Evolutionary conservation across 1,140 invertebrate genomes (phyloP).

Genomic region (Battus philenor): DNA sequence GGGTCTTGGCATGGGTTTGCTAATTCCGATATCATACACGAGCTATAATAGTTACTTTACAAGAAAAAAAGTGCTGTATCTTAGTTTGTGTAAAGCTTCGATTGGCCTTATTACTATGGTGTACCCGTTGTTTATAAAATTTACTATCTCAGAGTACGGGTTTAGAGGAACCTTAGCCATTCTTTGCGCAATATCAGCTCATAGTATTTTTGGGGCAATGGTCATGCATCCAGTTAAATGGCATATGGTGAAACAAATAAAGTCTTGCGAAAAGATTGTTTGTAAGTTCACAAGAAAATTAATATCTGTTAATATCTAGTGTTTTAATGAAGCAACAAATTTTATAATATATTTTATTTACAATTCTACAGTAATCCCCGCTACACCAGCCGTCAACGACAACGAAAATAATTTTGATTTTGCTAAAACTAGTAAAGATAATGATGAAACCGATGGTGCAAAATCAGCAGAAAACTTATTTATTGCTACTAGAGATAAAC

Average conservation of each 20-base stretch:
- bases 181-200: slow-evolving; percentile 76
- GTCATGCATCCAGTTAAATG: slow-evolving; percentile 83
- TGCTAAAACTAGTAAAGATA: slow-evolving; percentile 20
- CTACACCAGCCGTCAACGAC: slow-evolving; percentile 46
- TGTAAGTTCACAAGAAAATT: slow-evolving; percentile 47
- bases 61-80: slow-evolving; percentile 75
- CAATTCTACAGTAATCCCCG: slow-evolving; percentile 65
- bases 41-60: slow-evolving; percentile 69
- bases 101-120: slow-evolving; percentile 78
- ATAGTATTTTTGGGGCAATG: slow-evolving; percentile 79
- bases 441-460: slow-evolving; percentile 25
- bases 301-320: too few relatives aligned
- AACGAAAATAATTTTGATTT: slow-evolving; percentile 48
- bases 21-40: slow-evolving; percentile 65
- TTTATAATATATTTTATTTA: too few relatives aligned
- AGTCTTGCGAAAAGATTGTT: slow-evolving; percentile 59
- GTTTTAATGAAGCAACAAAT: too few relatives aligned
- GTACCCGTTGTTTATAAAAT: slow-evolving; percentile 76
- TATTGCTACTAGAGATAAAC: slow-evolving; percentile 26
- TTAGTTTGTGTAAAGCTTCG: slow-evolving; percentile 78
- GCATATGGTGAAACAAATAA: slow-evolving; percentile 77
- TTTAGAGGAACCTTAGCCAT: slow-evolving; percentile 80
- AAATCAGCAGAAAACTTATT: slow-evolving; percentile 58
- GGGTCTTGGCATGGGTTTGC: slow-evolving; percentile 64
- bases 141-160: slow-evolving; percentile 76